Percentiles rank a stretch among this genome's conserved stretches.
Conservation (phyloP, 2,113 vertebrate genomes). For the Pithys albifrons region DNA sequence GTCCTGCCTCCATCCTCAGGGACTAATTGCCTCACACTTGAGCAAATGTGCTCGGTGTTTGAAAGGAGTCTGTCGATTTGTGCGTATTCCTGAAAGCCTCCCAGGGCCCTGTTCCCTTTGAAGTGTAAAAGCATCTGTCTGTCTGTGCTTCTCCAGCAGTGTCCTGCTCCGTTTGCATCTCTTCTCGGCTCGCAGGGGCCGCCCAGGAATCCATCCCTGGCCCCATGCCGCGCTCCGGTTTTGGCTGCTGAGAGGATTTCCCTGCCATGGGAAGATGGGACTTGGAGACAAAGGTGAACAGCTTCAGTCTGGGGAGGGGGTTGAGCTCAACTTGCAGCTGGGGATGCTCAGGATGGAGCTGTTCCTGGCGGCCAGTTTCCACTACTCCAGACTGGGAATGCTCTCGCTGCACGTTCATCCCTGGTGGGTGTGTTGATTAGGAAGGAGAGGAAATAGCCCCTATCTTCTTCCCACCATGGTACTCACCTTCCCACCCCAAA, state of each 20-base stretch:
- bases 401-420: fast-evolving
- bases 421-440: not conserved
- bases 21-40: conserved; percentile 58
- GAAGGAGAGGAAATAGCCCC: not conserved
- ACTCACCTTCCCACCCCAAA: not conserved
- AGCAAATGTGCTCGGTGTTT: conserved; percentile 59
- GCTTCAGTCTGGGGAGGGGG: not conserved
- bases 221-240: not conserved
- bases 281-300: not conserved
- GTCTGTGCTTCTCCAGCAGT: not conserved
- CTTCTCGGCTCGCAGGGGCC: not conserved
- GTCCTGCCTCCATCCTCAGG: conserved; percentile 24
- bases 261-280: not conserved
- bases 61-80: conserved; percentile 51
- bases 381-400: not conserved
- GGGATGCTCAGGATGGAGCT: not conserved
- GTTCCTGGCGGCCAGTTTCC: not conserved
- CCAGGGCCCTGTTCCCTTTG: conserved; percentile 22
- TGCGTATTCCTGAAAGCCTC: conserved; percentile 9
- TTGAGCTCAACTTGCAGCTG: not conserved
- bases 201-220: not conserved
- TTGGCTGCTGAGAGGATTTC: not conserved
- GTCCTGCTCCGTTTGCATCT: conserved; percentile 17
- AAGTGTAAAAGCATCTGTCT: conserved; percentile 61
- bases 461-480: not conserved